phyloP scores from a whole-genome alignment of 2,797 vertebrate genomes.

The Hemitrygon akajei region DNA sequence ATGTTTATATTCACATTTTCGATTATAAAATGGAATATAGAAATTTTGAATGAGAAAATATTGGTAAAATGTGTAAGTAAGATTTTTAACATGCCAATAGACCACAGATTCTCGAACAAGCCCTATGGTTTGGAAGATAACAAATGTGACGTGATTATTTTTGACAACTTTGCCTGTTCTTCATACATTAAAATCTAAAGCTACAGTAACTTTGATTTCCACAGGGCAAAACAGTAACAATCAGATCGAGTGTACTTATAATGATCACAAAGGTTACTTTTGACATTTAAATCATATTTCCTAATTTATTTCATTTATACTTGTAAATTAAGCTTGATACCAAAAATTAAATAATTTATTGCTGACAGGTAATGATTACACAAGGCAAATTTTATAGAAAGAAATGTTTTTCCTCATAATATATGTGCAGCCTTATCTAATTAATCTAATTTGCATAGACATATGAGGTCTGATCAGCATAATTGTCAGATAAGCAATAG shows the following conservation, averaged over 20 bases:
- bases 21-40: not conserved
- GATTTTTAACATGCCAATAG: not conserved
- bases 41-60: not conserved
- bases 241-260: not conserved
- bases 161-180: no score
- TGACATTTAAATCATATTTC: not conserved
- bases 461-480: not conserved
- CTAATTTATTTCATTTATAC: not conserved
- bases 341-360: constrained; percentile 21
- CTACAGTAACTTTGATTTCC: not conserved
- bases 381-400: not conserved
- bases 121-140: no score
- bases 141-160: no score
- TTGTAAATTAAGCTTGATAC: not conserved
- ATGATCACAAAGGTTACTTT: not conserved
- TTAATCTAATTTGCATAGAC: constrained; percentile 25
- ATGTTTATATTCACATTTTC: not conserved
- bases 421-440: not conserved
- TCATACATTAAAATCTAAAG: not conserved
- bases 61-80: not conserved
- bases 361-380: constrained; percentile 6
- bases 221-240: not conserved
- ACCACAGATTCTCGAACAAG: no score
- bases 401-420: not conserved
- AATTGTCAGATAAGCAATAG: not conserved